phyloP scores from a whole-genome alignment of 2,888 invertebrate species.

The Drosophila hamatofila region DNA sequence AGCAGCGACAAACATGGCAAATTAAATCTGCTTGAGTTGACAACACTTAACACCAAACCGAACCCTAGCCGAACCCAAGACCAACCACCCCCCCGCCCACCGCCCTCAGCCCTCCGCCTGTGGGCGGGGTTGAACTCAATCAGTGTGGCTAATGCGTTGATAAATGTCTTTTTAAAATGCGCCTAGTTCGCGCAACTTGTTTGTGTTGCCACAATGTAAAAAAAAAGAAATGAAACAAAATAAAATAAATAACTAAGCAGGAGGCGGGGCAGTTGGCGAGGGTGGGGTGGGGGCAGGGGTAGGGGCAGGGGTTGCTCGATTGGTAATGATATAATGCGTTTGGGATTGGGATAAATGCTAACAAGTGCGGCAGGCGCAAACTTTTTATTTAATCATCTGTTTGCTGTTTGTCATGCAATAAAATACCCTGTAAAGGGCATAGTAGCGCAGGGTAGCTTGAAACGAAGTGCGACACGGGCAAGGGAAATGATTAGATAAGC shows the following conservation, averaged over 20 bases:
- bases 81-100: not conserved
- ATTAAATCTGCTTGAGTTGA: slow-evolving; percentile 84
- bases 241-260: not conserved
- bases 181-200: slow-evolving; percentile 45
- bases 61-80: slow-evolving; percentile 13
- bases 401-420: not conserved
- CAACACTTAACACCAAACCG: slow-evolving; percentile 75
- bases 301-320: not conserved
- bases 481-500: not conserved
- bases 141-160: slow-evolving; percentile 79
- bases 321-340: slow-evolving; percentile 14
- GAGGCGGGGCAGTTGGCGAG: too few species aligned
- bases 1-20: slow-evolving; percentile 74
- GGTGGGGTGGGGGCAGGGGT: too few species aligned
- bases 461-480: accelerated
- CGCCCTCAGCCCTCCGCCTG: not conserved
- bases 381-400: slow-evolving; percentile 18
- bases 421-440: slow-evolving; percentile 8
- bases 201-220: slow-evolving; percentile 5
- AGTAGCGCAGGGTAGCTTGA: not conserved
- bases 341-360: slow-evolving; percentile 42
- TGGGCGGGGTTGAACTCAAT: slow-evolving; percentile 63
- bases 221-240: not conserved
- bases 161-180: slow-evolving; percentile 76
- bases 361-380: slow-evolving; percentile 60